Percentiles rank a stretch among this genome's conserved stretches.
Conservation (phyloP, 2,888 invertebrate species). For the Mechanitis messenoides region DNA sequence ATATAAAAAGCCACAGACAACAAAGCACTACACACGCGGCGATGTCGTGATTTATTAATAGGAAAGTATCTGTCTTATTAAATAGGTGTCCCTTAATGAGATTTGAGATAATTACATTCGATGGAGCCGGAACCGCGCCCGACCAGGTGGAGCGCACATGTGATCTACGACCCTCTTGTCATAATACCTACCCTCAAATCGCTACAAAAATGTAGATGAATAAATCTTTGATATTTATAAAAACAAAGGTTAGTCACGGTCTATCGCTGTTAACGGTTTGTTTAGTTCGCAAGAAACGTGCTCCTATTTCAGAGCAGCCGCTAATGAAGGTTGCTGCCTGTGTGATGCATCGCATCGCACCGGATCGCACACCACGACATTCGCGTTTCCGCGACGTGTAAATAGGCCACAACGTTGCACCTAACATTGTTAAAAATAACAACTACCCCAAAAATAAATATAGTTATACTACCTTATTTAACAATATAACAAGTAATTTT, state of each 20-base stretch:
- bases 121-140: slow-evolving; percentile 22
- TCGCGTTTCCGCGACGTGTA: not conserved
- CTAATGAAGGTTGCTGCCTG: slow-evolving; percentile 8
- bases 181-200: not conserved
- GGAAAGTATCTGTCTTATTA: slow-evolving; percentile 29
- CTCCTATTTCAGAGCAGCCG: slow-evolving; percentile 24
- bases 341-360: not conserved
- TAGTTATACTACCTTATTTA: too few species aligned
- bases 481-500: too few species aligned
- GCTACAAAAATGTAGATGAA: not conserved
- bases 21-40: slow-evolving; percentile 2
- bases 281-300: slow-evolving; percentile 22
- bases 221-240: not conserved
- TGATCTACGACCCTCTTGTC: slow-evolving; percentile 7
- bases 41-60: slow-evolving; percentile 23
- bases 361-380: not conserved
- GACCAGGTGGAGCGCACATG: slow-evolving; percentile 29
- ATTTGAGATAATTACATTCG: slow-evolving; percentile 28
- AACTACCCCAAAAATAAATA: too few species aligned
- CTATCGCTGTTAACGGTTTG: slow-evolving; percentile 31
- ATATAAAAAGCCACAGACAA: slow-evolving; percentile 6
- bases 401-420: too few species aligned
- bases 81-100: slow-evolving; percentile 28
- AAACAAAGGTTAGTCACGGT: slow-evolving; percentile 22
- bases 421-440: too few species aligned